Percentiles rank a stretch among this genome's conserved stretches.
Evolutionary conservation across 2,113 vertebrate genomes (phyloP).

Genomic region (Melanotaenia duboulayi): DNA sequence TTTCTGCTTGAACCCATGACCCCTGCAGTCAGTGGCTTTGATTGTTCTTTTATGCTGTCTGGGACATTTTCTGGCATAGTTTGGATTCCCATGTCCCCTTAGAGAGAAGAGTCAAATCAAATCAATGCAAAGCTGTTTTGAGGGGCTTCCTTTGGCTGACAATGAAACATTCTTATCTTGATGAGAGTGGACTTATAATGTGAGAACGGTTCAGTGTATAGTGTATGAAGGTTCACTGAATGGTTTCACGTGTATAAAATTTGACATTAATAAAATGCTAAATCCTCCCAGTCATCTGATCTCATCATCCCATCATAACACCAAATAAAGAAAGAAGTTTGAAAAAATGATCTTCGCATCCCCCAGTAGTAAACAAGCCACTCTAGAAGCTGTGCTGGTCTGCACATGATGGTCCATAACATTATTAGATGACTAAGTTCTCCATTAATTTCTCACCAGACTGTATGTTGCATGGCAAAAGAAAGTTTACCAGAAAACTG

Average conservation of each 20-base stretch:
- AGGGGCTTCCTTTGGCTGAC: neutral
- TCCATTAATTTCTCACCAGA: too few species aligned
- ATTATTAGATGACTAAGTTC: too few species aligned
- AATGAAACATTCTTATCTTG: neutral
- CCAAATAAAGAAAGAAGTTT: neutral
- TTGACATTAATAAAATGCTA: neutral
- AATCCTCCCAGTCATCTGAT: neutral
- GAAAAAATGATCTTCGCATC: neutral
- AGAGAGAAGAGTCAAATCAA: neutral
- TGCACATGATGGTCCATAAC: too few species aligned
- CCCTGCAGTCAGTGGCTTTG: constrained; percentile 1
- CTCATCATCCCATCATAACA: neutral
- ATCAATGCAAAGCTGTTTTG: neutral
- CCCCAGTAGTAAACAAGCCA: too few species aligned
- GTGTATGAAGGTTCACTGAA: neutral
- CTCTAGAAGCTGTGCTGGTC: too few species aligned
- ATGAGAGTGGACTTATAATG: neutral
- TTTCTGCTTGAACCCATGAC: neutral
- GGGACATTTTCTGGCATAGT: neutral
- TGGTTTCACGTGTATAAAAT: neutral
- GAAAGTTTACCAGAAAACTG: too few species aligned
- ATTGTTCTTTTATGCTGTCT: neutral
- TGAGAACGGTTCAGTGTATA: neutral
- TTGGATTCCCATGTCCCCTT: neutral
- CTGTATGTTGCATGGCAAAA: too few species aligned